Evolutionary conservation across 2,888 invertebrate species (phyloP), one percentile per base, ranked within the genome.

Genomic region (Folsomia manolachei): DNA sequence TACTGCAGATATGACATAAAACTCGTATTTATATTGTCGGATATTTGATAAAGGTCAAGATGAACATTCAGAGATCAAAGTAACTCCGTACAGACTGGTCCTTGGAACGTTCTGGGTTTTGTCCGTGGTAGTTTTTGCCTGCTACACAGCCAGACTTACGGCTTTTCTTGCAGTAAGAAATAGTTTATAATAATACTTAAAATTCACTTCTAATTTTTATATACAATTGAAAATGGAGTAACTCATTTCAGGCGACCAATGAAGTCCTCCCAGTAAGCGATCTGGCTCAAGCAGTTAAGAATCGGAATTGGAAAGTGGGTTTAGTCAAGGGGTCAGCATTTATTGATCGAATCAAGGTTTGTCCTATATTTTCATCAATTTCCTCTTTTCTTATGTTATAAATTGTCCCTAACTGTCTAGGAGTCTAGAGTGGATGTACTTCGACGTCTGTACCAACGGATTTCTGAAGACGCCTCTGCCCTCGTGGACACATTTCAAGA

Each of bases 61-160:
- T 1, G 80, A 76, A 19, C 80, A 80, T 60, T 72, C 74, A 1
- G 56, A 71, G 2, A 71, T 79, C 39, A 65, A 65, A 53, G 74
- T 69, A 26, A 73, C 76, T 21, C 80, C 80, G 1, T 77, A 75
- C 26, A 70, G 80, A 9, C 71, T 80, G n/a, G 77, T 70, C 0
- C 56, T 77, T 18, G 79, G 77, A 7, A 75, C 77, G 1, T 79
- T 80, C 65, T 80, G 80, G 80, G 60, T 80, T 9, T 72, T 80
- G 11, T 71, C 78, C 11, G 76, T 80, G 11, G 73, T 79, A 11
- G 63, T 80, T 1, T 80, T 79, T 64, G 73, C 78, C 14, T 73
- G 75, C 27, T 80, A 80, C 68, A 80, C 77, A 1, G 80, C 80
- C 18, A 69, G 75, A 18, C 69, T 80, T 1, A 80, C 80, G 11